A percentile compares a stretch with the other conserved stretches of the same genome.
These are phyloP conservation scores for Sacculina carcini DNA, from an alignment of 2,888 invertebrate genomes.

Conservation along the genomic window DNA sequence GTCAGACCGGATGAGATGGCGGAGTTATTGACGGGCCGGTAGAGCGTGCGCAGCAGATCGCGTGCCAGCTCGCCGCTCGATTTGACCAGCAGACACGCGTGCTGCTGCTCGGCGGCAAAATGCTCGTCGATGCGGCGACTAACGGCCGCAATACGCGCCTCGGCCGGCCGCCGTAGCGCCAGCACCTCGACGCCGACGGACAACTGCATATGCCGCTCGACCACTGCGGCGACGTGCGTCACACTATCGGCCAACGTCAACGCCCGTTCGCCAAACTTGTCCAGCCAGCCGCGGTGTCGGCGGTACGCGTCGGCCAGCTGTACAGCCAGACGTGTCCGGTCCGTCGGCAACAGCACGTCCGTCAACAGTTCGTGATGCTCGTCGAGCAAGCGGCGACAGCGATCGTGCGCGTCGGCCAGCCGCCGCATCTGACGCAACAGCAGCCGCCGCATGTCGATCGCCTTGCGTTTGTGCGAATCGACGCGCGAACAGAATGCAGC, in stretches of 20 bases:
- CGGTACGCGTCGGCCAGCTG: not conserved
- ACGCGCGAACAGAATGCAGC: not conserved
- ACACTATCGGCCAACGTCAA: not conserved
- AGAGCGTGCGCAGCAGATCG: not conserved
- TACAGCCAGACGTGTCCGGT: not conserved
- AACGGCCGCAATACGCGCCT: not conserved
- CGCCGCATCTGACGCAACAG: not conserved
- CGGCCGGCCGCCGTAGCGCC: slow-evolving; percentile 1
- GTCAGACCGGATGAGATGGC: too few species aligned
- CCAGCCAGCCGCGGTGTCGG: not conserved
- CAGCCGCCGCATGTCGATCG: not conserved
- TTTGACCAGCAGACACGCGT: not conserved
- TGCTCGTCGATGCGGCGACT: slow-evolving; percentile 2
- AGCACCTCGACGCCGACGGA: slow-evolving; percentile 1
- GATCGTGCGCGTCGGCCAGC: not conserved
- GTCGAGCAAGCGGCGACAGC: not conserved
- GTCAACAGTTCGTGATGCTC: not conserved
- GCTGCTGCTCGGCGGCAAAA: not conserved
- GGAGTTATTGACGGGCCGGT: too few species aligned
- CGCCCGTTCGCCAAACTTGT: slow-evolving; percentile 1
- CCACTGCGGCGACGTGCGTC: not conserved
- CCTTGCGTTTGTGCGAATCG: slow-evolving; percentile 1
- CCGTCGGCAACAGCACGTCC: slow-evolving; percentile 1
- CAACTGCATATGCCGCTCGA: slow-evolving; percentile 1
- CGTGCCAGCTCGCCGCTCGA: not conserved